Evolutionary conservation across 2,888 invertebrate species (phyloP), one percentile per base, ranked within the genome.

Genomic region (Rugalucina vietnamica): DNA sequence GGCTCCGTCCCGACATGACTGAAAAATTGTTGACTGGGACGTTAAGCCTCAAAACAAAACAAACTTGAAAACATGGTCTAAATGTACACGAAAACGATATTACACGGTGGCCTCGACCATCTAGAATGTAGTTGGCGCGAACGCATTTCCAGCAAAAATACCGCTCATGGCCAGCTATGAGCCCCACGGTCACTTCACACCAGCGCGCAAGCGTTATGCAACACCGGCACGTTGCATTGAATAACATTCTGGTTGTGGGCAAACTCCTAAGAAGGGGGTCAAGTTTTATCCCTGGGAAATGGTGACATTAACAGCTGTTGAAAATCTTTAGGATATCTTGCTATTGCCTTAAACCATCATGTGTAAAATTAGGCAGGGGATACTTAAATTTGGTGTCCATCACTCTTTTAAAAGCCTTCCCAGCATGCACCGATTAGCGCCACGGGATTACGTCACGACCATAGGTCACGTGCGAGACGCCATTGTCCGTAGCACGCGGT

Each of bases 371-470:
- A 65, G 65, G 34, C 18, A 34, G 65, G 65, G 24, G 65, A 34
- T 65, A 65, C 32, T 65, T 65, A 65, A 65, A 65, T 65, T 65
- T 34, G 65, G 65, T 65, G 65, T 65, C 65, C 65, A 65, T 65
- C 65, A 65, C 65, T 18, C 1, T 12, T 65, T 65, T 65, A 65
- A 65, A 65, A 65, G 65, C 65, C 12, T 32, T 65, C 65, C 1
- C 21, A 65, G 65, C 34, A 34, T 65, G 65, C 34, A 21, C 65
- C 32, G 65, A 65, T 65, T 65, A 65, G 65, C 65, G 32, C 34
- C 65, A 65, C 34, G 29, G 34, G 32, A 34, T 65, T 65, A 65
- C 65, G 34, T 65, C 65, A 65, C 21, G 32, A 21, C 65, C 65
- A 65, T 65, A 65, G 65, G 65, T 65, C 65, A 65, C 65, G 65